Base-by-base conservation (phyloP, 2,113 vertebrate species). In the Alectura lathami region DNA sequence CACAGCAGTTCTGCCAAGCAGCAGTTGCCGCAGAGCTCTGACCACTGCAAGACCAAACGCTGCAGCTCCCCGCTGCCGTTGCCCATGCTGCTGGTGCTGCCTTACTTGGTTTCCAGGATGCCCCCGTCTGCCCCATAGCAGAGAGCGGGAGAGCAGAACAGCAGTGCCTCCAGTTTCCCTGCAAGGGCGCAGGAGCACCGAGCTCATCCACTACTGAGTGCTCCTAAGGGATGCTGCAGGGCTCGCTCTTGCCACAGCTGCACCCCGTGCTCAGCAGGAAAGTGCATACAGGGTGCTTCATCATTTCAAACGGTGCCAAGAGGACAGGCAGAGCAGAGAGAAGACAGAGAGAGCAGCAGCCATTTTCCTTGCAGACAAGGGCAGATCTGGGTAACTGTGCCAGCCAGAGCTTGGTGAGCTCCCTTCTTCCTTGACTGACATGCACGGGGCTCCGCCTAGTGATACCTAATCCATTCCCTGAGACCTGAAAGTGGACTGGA, bases 131-230 rank as follows among this genome's bases (percentile, higher is more conserved):
- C 36, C 70, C 12, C 43, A 59, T 26, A 5, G 48, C 47, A 17
- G 54, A 17, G 26, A 21, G 8, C 0, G 6, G 30, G 18, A 56
- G 26, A 13, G 45, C 40, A 16, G 54, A 15, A 3, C 26, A 30
- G 15, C 62, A 10, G 48, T 6, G 77, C 30, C 36, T 47, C 24
- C 64, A 2, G 2, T 9, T 38, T 43, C 81, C 43, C 16, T 24
- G 67, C 43, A 11, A 18, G 43, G 59, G 12, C 7, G 6, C 42
- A n/a, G 50, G 32, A 15, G 56, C 48, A 29, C 66, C 8, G 9
- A 38, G 50, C 21, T 26, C 56, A 27, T 34, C 56, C 21, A 9
- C 0, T 9, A 5, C 1, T 1, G 7, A 9, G n/a, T 17, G 80
- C 56, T 27, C 36, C 56, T 6, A 17, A 22, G 1, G 5, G 51